Conservation (phyloP, 1,140 invertebrate genomes). For the Drosophila aff. region DNA sequence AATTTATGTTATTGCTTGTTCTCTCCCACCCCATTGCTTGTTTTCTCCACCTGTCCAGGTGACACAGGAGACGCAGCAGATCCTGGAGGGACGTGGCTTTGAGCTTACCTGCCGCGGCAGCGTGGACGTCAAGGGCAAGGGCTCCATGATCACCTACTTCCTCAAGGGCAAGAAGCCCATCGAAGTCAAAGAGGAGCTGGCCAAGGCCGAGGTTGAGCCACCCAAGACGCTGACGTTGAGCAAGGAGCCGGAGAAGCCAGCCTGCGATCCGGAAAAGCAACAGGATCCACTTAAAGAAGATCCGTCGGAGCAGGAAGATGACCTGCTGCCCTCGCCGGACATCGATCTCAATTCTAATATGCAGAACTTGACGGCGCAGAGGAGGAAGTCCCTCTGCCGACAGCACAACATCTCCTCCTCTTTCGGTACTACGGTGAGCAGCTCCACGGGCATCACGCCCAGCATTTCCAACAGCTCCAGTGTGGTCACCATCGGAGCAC, state of each 20-base stretch:
- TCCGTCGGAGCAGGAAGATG: conserved; percentile 42
- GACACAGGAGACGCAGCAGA: conserved; percentile 94
- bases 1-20: conserved; percentile 73
- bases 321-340: conserved; percentile 65
- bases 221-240: conserved; percentile 24
- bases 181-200: conserved; percentile 40
- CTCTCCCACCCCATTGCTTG: conserved; percentile 15
- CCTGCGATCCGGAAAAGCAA: background rate
- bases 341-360: conserved; percentile 83
- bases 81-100: conserved; percentile 91
- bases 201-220: conserved; percentile 23
- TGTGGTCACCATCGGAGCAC: conserved; percentile 73
- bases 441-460: conserved; percentile 75
- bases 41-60: conserved; percentile 86
- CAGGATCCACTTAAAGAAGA: conserved; percentile 3
- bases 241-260: conserved; percentile 11
- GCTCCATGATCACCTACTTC: conserved; percentile 97
- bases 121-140: conserved; percentile 97
- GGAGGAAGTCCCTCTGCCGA: conserved; percentile 79
- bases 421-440: conserved; percentile 74
- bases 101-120: conserved; percentile 91
- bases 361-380: conserved; percentile 79
- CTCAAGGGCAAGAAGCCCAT: conserved; percentile 87
- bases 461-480: conserved; percentile 81
- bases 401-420: conserved; percentile 84